Base-by-base conservation (phyloP, 1,140 invertebrate genomes). In the Andrena cerasifolii region DNA sequence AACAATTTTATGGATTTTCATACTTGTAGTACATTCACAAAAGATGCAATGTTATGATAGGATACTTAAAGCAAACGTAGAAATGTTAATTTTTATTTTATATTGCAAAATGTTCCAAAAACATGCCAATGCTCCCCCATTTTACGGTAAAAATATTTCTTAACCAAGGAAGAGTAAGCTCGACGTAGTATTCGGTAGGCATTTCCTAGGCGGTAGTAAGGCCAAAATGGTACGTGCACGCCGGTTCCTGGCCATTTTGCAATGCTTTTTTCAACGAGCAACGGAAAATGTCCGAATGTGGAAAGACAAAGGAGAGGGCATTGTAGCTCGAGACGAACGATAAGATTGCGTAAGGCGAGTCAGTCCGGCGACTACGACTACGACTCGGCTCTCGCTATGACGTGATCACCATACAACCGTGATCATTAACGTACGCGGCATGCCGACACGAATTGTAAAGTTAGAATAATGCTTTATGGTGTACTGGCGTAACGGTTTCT, bases 361-460 rank as follows among this genome's bases (percentile, higher is more conserved):
- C 65, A 77, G 65, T 43, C 65, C 45, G 75, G 47, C 75, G 56
- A 59, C 66, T 70, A 77, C 59, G 75, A 77, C 75, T 70, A 54
- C 67, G 75, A 54, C 75, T 62, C 68, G 75, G 58, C 75, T 77
- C 67, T 70, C 51, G 67, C 45, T 70, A 70, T 77, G 75, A 77
- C 75, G 75, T 70, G 75, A 77, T 70, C 75, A 71, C 75, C 75
- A 77, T 77, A 71, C 75, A 71, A 62, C 75, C 47, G 26, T 59
- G 75, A 62, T 77, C 75, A 77, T 77, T 77, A 77, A 77, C 28
- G 45, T 77, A 56, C 49, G 54, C 75, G 56, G 47, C 67, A 56
- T 68, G 70, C 66, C 67, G 75, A 71, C 75, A 70, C 75, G 75
- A 77, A 71, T 77, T 77, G 75, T 77, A 61, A 77, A 70, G 73